These are phyloP conservation scores for Dorcus hopei DNA, from an alignment of 2,888 invertebrate genomes.

Conservation along the genomic window DNA sequence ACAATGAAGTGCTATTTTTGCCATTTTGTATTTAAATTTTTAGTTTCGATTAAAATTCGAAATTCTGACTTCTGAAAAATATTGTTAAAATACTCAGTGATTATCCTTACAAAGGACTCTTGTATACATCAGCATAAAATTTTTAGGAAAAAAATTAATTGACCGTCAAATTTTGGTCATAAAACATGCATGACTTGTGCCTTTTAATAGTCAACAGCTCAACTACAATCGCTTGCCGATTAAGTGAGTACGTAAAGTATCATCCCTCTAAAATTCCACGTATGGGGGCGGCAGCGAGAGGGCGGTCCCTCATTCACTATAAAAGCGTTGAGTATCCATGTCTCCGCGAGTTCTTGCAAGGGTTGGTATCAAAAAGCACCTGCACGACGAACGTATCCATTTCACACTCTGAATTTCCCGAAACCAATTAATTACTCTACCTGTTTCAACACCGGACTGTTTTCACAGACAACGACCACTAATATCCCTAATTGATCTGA, in stretches of 20 bases:
- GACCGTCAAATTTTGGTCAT: too few relatives aligned
- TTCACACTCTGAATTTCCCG: constrained; percentile 8
- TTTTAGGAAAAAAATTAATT: too few relatives aligned
- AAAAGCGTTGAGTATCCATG: neutral
- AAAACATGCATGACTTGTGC: too few relatives aligned
- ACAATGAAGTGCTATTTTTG: too few relatives aligned
- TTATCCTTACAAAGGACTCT: too few relatives aligned
- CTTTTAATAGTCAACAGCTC: too few relatives aligned
- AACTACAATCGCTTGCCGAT: too few relatives aligned
- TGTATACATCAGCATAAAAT: too few relatives aligned
- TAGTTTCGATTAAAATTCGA: too few relatives aligned
- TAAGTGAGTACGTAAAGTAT: neutral
- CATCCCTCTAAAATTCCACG: neutral
- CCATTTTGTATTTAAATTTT: too few relatives aligned
- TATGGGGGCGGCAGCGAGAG: constrained; percentile 3
- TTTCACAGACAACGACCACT: neutral
- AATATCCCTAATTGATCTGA: constrained; percentile 17
- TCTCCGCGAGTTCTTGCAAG: constrained; percentile 9
- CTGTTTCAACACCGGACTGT: neutral
- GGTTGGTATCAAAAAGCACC: constrained; percentile 4
- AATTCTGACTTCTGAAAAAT: too few relatives aligned
- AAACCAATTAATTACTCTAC: constrained; percentile 15
- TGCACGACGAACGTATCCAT: constrained; percentile 1
- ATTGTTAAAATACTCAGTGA: too few relatives aligned
- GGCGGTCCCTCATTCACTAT: neutral